Percentiles rank a stretch among this genome's conserved stretches.
Conservation (phyloP, 2,797 vertebrate genomes). For the Austrolebias charrua region DNA sequence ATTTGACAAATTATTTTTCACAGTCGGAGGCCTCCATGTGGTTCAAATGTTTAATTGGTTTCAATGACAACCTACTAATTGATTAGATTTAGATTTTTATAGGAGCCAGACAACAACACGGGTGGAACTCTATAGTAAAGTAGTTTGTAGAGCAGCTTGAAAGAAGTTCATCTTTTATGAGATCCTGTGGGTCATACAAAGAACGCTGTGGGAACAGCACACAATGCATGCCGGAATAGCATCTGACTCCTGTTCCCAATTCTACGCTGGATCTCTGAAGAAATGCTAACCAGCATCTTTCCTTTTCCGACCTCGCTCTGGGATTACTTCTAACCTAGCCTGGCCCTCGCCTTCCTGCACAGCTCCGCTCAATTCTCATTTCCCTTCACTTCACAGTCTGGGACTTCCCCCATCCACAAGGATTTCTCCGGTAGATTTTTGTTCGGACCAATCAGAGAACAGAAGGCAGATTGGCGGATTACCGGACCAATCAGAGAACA, state of each 20-base stretch:
- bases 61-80: conserved; percentile 60
- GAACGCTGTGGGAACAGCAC: conserved; percentile 65
- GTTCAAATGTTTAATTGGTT: conserved; percentile 25
- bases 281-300: conserved; percentile 75
- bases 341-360: too few relatives aligned
- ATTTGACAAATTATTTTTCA: conserved; percentile 34
- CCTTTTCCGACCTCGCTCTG: conserved; percentile 69
- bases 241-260: conserved; percentile 67
- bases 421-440: too few relatives aligned
- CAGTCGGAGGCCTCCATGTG: conserved; percentile 18
- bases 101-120: conserved; percentile 60
- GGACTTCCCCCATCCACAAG: too few relatives aligned
- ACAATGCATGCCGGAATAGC: conserved; percentile 64
- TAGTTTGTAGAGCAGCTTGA: conserved; percentile 70
- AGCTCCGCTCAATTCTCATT: too few relatives aligned
- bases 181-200: conserved; percentile 61
- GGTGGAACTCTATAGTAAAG: conserved; percentile 64
- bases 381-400: too few relatives aligned
- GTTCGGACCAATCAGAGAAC: too few relatives aligned
- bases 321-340: conserved; percentile 78
- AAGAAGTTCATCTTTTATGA: conserved; percentile 68
- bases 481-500: too few relatives aligned
- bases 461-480: too few relatives aligned
- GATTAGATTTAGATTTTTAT: conserved; percentile 52
- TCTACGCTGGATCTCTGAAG: conserved; percentile 59